Base-by-base conservation (phyloP, 2,888 invertebrate genomes). In the Ophion costatus region DNA sequence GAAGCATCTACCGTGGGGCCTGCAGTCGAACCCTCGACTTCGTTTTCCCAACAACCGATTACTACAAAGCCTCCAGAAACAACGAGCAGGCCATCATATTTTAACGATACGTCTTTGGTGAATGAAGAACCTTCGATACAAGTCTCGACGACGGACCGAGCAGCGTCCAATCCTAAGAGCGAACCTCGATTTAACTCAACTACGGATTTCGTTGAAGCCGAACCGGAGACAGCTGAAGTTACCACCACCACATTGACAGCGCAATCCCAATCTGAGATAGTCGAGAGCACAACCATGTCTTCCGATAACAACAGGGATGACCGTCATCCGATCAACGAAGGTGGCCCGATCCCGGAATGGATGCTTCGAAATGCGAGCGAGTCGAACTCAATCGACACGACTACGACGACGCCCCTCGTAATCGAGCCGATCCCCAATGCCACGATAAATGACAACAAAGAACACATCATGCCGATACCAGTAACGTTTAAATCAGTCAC, bases 351-450 rank as follows among this genome's bases (percentile, higher is more conserved):
- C 22, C 75, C 70, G 4, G 76, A 76, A 51, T 29, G 57, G 42
- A 82, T 73, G 45, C 24, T 33, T 10, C 82, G 69, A 11, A 67
- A 87, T 20, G 76, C 77, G 4, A 92, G 91, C 59, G 90, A 90
- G 61, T 86, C 89, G 24, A 90, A 90, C 51, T 87, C 90, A 0
- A 88, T 89, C 17, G 90, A 90, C 57, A 88, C 88, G 77, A 88
- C 91, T 4, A 45, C 1, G 91, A 91, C 7, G 14, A 45, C 14
- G 14, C 14, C 14, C 61, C 91, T 92, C 0, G 42, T 91, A 2
- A 85, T 86, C 66, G 88, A 89, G 29, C 77, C 89, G 0, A 80
- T 87, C 2, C 57, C 24, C 24, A 87, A 80, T 61, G 42, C 61
- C 33, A 83, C 83, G 45, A 85, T 86, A 11, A 82, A 88, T 38